Evolutionary conservation across 2,797 vertebrate species (phyloP).

Genomic region (Oophaga sylvatica): DNA sequence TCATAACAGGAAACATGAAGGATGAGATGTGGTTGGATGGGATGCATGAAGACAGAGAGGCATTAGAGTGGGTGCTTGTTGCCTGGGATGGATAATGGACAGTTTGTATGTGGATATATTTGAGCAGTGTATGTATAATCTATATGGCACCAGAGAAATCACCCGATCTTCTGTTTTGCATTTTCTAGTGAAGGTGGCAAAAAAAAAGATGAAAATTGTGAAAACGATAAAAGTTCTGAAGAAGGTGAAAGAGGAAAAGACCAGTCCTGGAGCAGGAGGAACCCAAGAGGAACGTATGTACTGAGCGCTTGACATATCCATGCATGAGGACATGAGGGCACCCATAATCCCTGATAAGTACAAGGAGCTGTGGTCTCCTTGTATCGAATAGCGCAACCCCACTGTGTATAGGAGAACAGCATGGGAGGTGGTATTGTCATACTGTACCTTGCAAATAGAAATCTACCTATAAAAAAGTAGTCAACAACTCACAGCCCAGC

Average conservation of each 20-base stretch:
- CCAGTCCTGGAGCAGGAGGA: neutral
- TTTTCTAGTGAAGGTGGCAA: constrained; percentile 39
- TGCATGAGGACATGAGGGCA: neutral
- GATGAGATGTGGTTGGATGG: neutral
- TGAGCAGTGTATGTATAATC: neutral
- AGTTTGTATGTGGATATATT: neutral
- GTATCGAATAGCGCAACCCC: too few species aligned
- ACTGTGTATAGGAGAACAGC: too few species aligned
- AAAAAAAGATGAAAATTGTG: constrained; percentile 61
- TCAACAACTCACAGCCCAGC: too few species aligned
- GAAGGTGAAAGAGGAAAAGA: constrained; percentile 63
- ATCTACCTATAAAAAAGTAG: too few species aligned
- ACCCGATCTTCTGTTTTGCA: neutral
- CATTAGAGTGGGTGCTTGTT: neutral
- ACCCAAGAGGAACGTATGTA: constrained; percentile 51
- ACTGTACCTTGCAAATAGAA: too few species aligned
- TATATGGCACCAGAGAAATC: neutral
- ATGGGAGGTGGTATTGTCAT: too few species aligned
- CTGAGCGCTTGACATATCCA: neutral
- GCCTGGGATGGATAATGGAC: neutral
- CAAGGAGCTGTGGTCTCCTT: neutral
- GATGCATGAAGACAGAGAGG: too few species aligned
- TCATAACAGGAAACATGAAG: neutral
- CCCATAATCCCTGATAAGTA: neutral
- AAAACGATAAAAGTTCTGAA: constrained; percentile 62